A percentile compares a stretch with the other conserved stretches of the same genome.
These are phyloP conservation scores for Heliocidaris tuberculata DNA, from an alignment of 35 echinoderm and acorn worm genomes.

Conservation along the genomic window DNA sequence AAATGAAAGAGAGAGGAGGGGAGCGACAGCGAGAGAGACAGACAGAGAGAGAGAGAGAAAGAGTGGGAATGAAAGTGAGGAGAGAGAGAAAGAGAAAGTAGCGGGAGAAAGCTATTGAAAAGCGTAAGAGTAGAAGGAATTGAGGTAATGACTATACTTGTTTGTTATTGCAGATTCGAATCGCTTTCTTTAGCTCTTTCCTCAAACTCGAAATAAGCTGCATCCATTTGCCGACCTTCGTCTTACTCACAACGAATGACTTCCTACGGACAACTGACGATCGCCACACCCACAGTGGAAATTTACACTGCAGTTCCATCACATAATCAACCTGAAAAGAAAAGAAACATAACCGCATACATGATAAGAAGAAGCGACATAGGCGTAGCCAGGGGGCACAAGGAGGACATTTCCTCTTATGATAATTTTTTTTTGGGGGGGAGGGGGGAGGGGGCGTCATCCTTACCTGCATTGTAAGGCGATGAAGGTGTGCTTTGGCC, in stretches of 20 bases:
- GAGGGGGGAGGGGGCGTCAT: too few species aligned
- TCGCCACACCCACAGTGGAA: neutral
- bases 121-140: neutral
- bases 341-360: neutral
- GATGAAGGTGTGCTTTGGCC: conserved; percentile 78
- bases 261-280: conserved; percentile 9
- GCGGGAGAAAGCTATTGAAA: neutral
- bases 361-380: neutral
- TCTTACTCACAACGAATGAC: neutral
- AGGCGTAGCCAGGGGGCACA: neutral
- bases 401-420: neutral
- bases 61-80: too few species aligned
- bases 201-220: neutral
- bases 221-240: neutral
- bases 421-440: too few species aligned
- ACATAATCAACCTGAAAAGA: neutral
- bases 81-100: neutral
- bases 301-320: conserved; percentile 16
- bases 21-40: too few species aligned
- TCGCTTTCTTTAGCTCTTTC: neutral
- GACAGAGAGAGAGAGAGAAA: too few species aligned
- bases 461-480: conserved; percentile 91
- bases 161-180: conserved; percentile 5
- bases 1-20: too few species aligned
- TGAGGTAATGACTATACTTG: neutral